phyloP scores from a whole-genome alignment of 2,888 invertebrate species.

The Hymenopus coronatus region DNA sequence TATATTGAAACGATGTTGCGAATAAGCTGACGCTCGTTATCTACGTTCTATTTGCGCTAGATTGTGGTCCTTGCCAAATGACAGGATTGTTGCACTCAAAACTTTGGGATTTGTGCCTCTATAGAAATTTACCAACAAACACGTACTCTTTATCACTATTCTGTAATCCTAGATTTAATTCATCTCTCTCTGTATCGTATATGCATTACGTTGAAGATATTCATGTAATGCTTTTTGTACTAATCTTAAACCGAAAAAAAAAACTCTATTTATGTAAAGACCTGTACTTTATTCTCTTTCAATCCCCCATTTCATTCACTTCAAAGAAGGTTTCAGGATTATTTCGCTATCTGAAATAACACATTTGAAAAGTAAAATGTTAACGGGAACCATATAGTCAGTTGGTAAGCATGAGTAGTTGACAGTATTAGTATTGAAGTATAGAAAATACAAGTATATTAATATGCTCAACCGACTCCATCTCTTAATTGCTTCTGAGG shows the following conservation, averaged over 20 bases:
- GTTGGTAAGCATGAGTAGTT: too few species aligned
- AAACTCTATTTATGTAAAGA: too few species aligned
- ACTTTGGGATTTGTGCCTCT: not conserved
- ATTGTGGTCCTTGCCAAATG: not conserved
- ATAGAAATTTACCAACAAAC: not conserved
- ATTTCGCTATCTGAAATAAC: not conserved
- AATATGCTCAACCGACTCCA: too few species aligned
- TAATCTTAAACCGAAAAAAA: not conserved
- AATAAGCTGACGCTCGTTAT: not conserved
- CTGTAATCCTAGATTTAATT: not conserved
- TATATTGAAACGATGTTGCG: not conserved
- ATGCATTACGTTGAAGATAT: not conserved
- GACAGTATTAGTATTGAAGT: too few species aligned
- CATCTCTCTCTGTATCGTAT: not conserved
- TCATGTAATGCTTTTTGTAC: not conserved
- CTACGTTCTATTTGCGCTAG: not conserved
- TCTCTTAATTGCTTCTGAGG: too few species aligned
- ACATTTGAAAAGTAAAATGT: too few species aligned
- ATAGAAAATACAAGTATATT: too few species aligned
- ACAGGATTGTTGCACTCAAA: not conserved
- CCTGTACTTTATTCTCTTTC: too few species aligned
- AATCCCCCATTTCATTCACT: too few species aligned
- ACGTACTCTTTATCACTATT: not conserved
- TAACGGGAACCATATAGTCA: too few species aligned
- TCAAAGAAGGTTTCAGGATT: not conserved